phyloP scores from a whole-genome alignment of 2,113 vertebrate genomes.

The Cyphotilapia sp. region DNA sequence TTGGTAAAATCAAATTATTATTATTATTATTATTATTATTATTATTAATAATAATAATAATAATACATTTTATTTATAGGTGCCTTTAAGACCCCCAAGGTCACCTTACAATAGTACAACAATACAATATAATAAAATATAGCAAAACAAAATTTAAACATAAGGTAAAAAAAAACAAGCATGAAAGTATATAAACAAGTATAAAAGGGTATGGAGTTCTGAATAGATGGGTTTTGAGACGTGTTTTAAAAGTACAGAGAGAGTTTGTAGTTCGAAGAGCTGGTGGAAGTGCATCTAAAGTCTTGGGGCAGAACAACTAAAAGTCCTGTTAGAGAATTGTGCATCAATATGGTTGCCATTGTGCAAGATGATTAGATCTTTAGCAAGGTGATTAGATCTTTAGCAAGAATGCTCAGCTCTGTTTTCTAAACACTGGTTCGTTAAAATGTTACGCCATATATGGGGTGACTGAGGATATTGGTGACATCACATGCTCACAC shows the following conservation, averaged over 20 bases:
- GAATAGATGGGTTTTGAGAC: not conserved
- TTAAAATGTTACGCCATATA: not conserved
- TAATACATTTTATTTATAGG: not conserved
- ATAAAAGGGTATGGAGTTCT: not conserved
- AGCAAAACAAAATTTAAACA: not conserved
- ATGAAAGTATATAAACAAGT: not conserved
- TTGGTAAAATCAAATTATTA: not conserved
- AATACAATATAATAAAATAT: not conserved
- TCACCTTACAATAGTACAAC: not conserved
- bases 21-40: not conserved
- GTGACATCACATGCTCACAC: not conserved
- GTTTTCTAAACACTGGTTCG: not conserved
- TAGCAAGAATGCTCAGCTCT: not conserved
- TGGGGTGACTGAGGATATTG: not conserved
- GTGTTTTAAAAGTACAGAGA: not conserved
- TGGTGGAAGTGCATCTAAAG: not conserved
- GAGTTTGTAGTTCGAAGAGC: not conserved
- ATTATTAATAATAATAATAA: accelerated
- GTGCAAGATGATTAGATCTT: not conserved
- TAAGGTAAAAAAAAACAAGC: not conserved
- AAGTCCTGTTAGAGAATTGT: not conserved
- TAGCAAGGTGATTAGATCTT: not conserved
- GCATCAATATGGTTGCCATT: not conserved
- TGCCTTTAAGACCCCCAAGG: not conserved
- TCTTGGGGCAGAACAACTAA: no score